Evolutionary conservation across 2,113 vertebrate genomes (phyloP).

Genomic region (Pagrus major): DNA sequence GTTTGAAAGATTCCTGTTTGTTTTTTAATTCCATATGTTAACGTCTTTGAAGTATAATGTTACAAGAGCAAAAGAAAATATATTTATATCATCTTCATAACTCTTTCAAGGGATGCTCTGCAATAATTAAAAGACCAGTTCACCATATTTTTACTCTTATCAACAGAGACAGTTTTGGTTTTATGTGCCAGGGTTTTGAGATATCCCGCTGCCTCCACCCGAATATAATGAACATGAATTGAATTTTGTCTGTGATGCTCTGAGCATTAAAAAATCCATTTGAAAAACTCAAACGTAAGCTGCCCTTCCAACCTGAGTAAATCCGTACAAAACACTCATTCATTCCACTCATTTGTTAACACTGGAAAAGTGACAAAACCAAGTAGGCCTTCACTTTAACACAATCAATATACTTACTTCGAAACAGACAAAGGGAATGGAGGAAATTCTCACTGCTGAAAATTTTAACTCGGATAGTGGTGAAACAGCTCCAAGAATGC

Average conservation of each 20-base stretch:
- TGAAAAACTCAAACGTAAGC: background rate
- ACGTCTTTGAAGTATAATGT: background rate
- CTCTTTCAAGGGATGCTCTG: background rate
- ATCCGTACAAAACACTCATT: background rate
- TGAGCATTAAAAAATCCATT: background rate
- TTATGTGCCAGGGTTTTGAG: background rate
- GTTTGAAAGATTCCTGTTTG: background rate
- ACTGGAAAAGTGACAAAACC: background rate
- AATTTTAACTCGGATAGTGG: background rate
- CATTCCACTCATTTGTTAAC: background rate
- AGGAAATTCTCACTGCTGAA: background rate
- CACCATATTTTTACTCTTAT: background rate
- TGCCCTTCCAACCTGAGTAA: background rate
- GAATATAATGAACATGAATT: background rate
- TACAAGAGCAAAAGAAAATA: background rate
- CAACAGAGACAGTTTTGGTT: background rate
- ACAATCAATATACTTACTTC: too few species aligned
- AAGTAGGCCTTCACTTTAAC: background rate
- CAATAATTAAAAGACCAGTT: too few species aligned
- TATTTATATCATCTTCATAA: background rate
- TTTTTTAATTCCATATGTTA: background rate
- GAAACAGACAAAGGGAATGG: background rate
- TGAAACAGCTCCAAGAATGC: background rate
- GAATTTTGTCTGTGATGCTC: background rate
- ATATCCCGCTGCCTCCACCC: background rate